phyloP scores from a whole-genome alignment of 2,113 vertebrate species.

The Chinchilla lanigera region DNA sequence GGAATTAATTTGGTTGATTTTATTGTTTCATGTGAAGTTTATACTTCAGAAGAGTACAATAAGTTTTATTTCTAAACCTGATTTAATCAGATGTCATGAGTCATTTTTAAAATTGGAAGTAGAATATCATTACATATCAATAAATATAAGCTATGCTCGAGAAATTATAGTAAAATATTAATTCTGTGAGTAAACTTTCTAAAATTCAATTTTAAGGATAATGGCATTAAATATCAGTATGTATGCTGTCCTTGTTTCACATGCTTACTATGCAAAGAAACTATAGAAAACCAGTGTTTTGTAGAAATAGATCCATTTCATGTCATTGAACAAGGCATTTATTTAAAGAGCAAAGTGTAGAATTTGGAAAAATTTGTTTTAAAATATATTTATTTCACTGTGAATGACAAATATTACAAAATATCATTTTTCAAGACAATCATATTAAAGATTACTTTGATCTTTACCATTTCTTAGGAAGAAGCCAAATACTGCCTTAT shows the following conservation, averaged over 20 bases:
- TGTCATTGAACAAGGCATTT: background rate
- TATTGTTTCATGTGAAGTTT: background rate
- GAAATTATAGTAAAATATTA: background rate
- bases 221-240: background rate
- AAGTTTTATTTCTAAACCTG: background rate
- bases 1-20: conserved; percentile 3
- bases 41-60: background rate
- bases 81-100: background rate
- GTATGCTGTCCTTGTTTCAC: background rate
- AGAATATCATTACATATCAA: background rate
- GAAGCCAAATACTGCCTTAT: background rate
- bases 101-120: background rate
- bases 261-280: background rate
- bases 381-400: background rate
- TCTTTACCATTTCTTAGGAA: background rate
- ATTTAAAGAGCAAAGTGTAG: background rate
- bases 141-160: background rate
- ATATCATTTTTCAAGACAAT: background rate
- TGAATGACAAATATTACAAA: background rate
- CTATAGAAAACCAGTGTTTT: background rate
- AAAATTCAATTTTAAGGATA: background rate
- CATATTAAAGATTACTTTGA: background rate
- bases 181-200: background rate
- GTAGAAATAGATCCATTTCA: background rate
- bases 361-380: background rate